These are phyloP conservation scores for Epinephelus malabaricus DNA, from an alignment of 2,797 vertebrate genomes.

Conservation along the genomic window DNA sequence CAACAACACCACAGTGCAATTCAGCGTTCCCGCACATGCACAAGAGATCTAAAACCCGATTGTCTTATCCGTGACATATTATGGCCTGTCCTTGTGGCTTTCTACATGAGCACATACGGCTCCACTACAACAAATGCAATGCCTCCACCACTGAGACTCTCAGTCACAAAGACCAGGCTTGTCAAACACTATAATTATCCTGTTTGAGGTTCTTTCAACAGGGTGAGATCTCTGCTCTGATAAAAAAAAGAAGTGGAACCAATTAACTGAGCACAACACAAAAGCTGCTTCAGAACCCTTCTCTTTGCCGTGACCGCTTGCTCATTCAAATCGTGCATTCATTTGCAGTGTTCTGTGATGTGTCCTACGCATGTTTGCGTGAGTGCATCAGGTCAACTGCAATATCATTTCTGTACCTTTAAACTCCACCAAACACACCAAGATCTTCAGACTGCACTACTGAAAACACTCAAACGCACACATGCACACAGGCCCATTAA, in stretches of 20 bases:
- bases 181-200: conserved; percentile 56
- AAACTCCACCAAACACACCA: conserved; percentile 14
- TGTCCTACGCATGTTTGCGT: background rate
- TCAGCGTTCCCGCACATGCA: background rate
- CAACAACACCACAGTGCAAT: conserved; percentile 8
- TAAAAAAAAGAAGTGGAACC: conserved; percentile 47
- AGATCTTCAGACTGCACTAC: conserved; percentile 21
- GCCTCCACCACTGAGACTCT: conserved; percentile 24
- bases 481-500: conserved; percentile 45
- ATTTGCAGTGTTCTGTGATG: conserved; percentile 11
- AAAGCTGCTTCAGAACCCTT: conserved; percentile 43
- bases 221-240: conserved; percentile 38
- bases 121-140: conserved; percentile 25
- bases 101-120: conserved; percentile 27
- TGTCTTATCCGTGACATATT: conserved; percentile 38
- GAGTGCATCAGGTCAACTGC: conserved; percentile 31
- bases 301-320: conserved; percentile 17
- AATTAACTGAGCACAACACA: conserved; percentile 41
- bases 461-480: conserved; percentile 39
- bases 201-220: conserved; percentile 46
- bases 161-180: conserved; percentile 23
- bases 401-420: conserved; percentile 27
- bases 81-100: conserved; percentile 36
- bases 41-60: conserved; percentile 23
- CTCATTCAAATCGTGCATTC: conserved; percentile 28